Conservation (phyloP, 2,888 invertebrate species). For the Caenorhabditis sp. region DNA sequence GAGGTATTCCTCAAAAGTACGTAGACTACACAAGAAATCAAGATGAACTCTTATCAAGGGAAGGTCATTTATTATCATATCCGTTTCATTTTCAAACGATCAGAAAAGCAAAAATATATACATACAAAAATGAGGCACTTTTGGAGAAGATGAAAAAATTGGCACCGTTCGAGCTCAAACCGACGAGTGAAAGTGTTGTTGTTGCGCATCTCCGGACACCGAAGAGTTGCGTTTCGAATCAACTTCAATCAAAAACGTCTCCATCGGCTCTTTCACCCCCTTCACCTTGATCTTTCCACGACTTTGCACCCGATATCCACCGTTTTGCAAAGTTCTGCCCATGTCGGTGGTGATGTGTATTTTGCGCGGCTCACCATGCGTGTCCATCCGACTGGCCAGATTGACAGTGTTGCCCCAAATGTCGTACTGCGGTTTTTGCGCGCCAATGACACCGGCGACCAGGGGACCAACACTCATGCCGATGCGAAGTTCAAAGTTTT, state of each 20-base stretch:
- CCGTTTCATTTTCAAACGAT: too few species aligned
- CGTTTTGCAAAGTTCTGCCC: constrained; percentile 83
- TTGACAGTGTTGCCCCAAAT: constrained; percentile 99
- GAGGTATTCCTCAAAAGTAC: too few species aligned
- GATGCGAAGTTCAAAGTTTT: constrained; percentile 90
- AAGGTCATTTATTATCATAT: too few species aligned
- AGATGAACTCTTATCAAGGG: too few species aligned
- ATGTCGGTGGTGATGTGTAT: constrained; percentile 81
- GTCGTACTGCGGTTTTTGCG: constrained; percentile 96
- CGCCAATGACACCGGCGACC: constrained; percentile 94
- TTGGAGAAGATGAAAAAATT: too few species aligned
- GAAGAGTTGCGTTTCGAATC: constrained; percentile 62
- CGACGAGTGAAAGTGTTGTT: constrained; percentile 7
- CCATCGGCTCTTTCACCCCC: constrained; percentile 75
- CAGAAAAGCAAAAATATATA: background rate
- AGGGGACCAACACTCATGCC: constrained; percentile 89
- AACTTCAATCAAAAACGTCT: constrained; percentile 64
- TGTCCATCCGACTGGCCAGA: constrained; percentile 95
- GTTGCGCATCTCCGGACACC: constrained; percentile 35
- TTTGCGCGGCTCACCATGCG: constrained; percentile 85
- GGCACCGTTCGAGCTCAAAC: background rate
- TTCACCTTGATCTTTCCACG: constrained; percentile 92
- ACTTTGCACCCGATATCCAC: constrained; percentile 87
- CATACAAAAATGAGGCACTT: background rate
- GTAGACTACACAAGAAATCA: too few species aligned